Percentiles rank a stretch among this genome's conserved stretches.
Evolutionary conservation across 2,888 invertebrate species (phyloP).

Genomic region (Dendrolimus houi): DNA sequence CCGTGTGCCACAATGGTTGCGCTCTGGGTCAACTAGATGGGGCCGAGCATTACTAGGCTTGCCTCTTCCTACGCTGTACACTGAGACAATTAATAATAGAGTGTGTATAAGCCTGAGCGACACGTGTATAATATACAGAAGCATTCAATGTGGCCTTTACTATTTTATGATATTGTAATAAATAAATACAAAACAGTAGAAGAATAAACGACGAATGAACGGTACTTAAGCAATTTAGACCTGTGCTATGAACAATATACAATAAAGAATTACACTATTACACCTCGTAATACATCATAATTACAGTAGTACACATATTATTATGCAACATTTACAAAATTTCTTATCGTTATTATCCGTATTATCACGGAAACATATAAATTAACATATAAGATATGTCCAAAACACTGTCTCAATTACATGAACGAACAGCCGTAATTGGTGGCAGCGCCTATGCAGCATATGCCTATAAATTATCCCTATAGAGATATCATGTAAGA

Average conservation of each 20-base stretch:
- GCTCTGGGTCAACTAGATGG: slow-evolving; percentile 48
- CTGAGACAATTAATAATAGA: slow-evolving; percentile 36
- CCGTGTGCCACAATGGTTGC: slow-evolving; percentile 20
- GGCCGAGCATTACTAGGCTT: slow-evolving; percentile 15
- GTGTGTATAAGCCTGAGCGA: slow-evolving; percentile 22
- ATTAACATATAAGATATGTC: not conserved
- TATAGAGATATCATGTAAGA: not conserved
- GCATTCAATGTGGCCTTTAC: no score
- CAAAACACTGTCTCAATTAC: not conserved
- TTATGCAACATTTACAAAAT: not conserved
- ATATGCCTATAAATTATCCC: not conserved
- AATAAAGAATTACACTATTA: not conserved
- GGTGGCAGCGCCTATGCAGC: no score
- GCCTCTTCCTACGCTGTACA: slow-evolving; percentile 26
- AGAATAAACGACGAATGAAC: no score
- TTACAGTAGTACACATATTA: not conserved
- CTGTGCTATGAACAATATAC: no score
- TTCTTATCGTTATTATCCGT: not conserved
- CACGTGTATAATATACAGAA: slow-evolving; percentile 2
- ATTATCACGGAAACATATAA: not conserved
- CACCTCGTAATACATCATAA: not conserved
- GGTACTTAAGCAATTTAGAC: no score
- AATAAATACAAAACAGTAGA: not conserved
- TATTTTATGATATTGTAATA: no score
- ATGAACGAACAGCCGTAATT: not conserved